Percentiles rank a stretch among this genome's conserved stretches.
phyloP scores from a whole-genome alignment of 2,113 vertebrate genomes.

The Epinephelus moara region DNA sequence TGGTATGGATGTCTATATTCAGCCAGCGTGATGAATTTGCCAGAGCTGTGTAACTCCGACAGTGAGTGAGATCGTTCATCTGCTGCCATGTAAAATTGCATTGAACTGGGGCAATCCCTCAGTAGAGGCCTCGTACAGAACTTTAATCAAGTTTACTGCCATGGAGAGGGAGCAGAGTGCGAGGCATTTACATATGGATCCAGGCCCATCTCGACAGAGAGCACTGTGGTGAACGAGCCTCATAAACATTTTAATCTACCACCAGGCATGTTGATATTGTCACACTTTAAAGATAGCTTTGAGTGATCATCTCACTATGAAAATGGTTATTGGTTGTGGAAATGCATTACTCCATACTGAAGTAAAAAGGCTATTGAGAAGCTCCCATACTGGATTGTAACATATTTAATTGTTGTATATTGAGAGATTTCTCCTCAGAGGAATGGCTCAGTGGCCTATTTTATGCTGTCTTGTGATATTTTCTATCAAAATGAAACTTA shows the following conservation, averaged over 20 bases:
- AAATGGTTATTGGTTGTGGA: conserved; percentile 39
- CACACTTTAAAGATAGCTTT: conserved; percentile 26
- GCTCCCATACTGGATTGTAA: background rate
- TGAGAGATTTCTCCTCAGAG: background rate
- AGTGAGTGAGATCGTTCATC: conserved; percentile 69
- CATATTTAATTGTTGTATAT: conserved; percentile 10
- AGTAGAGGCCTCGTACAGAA: conserved; percentile 50
- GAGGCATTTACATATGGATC: conserved; percentile 66
- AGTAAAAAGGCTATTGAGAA: conserved; percentile 8
- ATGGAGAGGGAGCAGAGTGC: conserved; percentile 11
- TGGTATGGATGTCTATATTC: conserved; percentile 71
- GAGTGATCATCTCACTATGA: conserved; percentile 37
- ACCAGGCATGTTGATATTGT: conserved; percentile 58
- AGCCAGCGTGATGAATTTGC: conserved; percentile 64
- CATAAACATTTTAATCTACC: conserved; percentile 71
- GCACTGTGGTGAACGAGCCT: conserved; percentile 24
- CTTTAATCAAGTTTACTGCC: conserved; percentile 75
- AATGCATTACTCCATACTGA: conserved; percentile 25
- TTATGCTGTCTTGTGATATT: background rate
- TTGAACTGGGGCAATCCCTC: conserved; percentile 58
- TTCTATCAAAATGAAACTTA: background rate
- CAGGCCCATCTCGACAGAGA: background rate
- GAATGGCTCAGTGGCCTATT: background rate
- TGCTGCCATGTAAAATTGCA: conserved; percentile 70
- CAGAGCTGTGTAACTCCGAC: conserved; percentile 39